Evolutionary conservation across 2,797 vertebrate species (phyloP).

Genomic region (Danio tinwini): DNA sequence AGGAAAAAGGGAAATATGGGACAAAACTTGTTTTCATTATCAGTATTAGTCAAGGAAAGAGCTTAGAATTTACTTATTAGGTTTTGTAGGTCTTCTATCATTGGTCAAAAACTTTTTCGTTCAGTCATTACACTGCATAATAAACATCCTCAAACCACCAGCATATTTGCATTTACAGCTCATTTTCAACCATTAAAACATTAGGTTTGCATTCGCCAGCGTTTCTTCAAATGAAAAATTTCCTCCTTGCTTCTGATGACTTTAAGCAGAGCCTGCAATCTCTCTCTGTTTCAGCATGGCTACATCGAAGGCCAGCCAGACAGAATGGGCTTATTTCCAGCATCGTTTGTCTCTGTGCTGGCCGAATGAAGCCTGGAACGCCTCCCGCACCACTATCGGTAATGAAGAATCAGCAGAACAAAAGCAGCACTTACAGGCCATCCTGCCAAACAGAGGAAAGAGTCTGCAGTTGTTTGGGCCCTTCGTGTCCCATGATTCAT

Average conservation of each 20-base stretch:
- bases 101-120: no score
- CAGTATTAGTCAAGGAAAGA: no score
- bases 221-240: slow-evolving; percentile 7
- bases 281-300: slow-evolving; percentile 74
- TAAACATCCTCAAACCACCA: background rate
- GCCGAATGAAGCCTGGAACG: slow-evolving; percentile 69
- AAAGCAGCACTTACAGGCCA: slow-evolving; percentile 8
- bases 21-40: no score
- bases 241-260: slow-evolving; percentile 12
- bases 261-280: slow-evolving; percentile 21
- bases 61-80: no score
- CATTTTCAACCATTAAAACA: background rate
- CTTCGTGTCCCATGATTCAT: background rate
- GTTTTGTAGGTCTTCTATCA: no score
- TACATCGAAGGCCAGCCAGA: slow-evolving; percentile 84
- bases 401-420: slow-evolving; percentile 43
- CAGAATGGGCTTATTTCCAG: slow-evolving; percentile 83
- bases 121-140: no score
- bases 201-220: background rate
- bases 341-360: slow-evolving; percentile 81
- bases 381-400: slow-evolving; percentile 15
- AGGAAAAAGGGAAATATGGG: no score
- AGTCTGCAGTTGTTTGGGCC: slow-evolving; percentile 18
- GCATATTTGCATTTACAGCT: background rate
- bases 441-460: background rate